phyloP scores from a whole-genome alignment of 2,888 invertebrate species.

The Aphelenchoides bicaudatus region DNA sequence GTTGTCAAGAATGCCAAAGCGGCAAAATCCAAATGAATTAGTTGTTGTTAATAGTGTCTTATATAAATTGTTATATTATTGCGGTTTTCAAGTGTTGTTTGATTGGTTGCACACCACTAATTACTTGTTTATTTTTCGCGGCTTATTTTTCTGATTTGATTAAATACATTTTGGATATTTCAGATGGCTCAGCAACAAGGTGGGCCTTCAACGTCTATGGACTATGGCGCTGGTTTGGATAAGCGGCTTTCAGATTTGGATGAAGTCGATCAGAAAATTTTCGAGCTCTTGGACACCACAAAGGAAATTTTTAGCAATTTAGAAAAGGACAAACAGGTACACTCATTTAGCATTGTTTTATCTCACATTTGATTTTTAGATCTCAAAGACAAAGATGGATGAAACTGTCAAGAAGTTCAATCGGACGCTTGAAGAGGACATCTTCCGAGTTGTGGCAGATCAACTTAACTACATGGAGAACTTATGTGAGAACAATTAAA shows the following conservation, averaged over 20 bases:
- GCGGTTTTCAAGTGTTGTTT: background rate
- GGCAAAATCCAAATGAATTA: background rate
- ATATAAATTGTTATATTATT: constrained; percentile 2
- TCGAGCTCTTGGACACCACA: constrained; percentile 22
- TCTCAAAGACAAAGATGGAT: constrained; percentile 32
- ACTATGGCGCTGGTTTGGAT: background rate
- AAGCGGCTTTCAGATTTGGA: constrained; percentile 15
- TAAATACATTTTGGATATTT: background rate
- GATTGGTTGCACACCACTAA: constrained; percentile 6
- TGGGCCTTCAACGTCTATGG: background rate
- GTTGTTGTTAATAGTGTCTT: background rate
- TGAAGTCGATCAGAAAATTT: constrained; percentile 28
- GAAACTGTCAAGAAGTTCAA: constrained; percentile 27
- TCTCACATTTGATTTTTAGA: constrained; percentile 17
- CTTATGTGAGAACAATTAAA: no score
- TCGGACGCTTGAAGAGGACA: constrained; percentile 29
- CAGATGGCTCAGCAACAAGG: background rate
- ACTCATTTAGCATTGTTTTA: background rate
- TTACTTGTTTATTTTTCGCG: background rate
- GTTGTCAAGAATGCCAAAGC: constrained; percentile 15
- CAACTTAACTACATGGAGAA: constrained; percentile 29
- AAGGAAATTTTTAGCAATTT: constrained; percentile 24
- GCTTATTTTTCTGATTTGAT: background rate
- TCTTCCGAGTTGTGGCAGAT: constrained; percentile 24
- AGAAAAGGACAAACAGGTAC: constrained; percentile 27